These are phyloP conservation scores for Sphenodon punctatus DNA, from an alignment of 2,797 vertebrate genomes.

Conservation along the genomic window DNA sequence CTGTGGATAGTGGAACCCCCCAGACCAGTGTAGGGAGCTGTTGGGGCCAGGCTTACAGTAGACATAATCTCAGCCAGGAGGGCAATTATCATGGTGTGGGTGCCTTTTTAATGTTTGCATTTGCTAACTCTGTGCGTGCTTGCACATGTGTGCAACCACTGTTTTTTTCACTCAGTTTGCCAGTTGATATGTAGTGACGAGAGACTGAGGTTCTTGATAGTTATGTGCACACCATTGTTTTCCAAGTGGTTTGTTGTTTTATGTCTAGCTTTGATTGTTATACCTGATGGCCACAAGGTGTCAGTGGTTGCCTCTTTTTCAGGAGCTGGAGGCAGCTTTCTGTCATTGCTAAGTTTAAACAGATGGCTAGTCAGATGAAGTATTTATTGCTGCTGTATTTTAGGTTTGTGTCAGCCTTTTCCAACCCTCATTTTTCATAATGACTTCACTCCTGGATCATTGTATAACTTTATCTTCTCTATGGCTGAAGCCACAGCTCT, in stretches of 20 bases:
- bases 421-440: constrained; percentile 74
- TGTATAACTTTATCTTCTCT: constrained; percentile 72
- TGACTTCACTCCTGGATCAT: constrained; percentile 65
- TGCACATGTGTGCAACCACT: too few relatives aligned
- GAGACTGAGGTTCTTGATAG: too few relatives aligned
- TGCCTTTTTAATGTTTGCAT: too few relatives aligned
- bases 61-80: too few relatives aligned
- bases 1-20: too few relatives aligned
- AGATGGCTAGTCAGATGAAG: constrained; percentile 71
- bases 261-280: not conserved
- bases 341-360: constrained; percentile 70
- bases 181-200: too few relatives aligned
- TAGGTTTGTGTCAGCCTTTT: constrained; percentile 74
- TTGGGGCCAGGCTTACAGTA: too few relatives aligned
- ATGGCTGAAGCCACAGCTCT: constrained; percentile 62
- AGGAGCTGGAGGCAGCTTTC: constrained; percentile 59
- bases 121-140: too few relatives aligned
- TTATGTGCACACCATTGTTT: too few relatives aligned
- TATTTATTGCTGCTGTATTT: constrained; percentile 76
- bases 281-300: constrained; percentile 70
- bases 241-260: not conserved
- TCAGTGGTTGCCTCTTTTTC: constrained; percentile 65
- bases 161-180: too few relatives aligned
- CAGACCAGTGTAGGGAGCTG: too few relatives aligned
- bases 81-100: too few relatives aligned